A percentile compares a stretch with the other conserved stretches of the same genome.
These are phyloP conservation scores for Amaurobius ferox DNA, from an alignment of 2,888 invertebrate genomes.

Conservation along the genomic window DNA sequence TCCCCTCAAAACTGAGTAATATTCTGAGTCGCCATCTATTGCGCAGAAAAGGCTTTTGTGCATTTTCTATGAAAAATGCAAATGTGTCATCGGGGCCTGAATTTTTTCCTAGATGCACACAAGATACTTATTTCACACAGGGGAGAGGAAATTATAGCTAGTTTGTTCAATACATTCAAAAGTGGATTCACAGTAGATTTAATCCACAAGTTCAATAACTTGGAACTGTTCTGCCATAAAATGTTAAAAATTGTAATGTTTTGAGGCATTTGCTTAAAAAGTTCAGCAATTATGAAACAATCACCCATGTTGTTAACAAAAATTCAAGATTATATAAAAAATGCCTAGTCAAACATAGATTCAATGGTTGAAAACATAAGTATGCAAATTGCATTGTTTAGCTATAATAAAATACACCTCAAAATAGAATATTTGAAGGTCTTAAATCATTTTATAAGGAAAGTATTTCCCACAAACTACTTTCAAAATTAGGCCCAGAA, in stretches of 20 bases:
- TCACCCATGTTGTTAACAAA: too few species aligned
- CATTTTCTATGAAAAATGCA: conserved; percentile 56
- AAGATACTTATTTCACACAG: too few species aligned
- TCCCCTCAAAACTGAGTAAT: conserved; percentile 71
- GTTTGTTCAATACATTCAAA: neutral
- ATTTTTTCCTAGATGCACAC: neutral
- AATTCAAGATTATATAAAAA: neutral
- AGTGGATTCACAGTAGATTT: neutral
- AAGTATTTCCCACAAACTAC: too few species aligned
- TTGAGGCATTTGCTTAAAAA: too few species aligned
- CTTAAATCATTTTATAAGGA: too few species aligned
- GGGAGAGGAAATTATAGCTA: neutral
- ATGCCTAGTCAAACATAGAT: too few species aligned
- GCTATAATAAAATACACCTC: too few species aligned
- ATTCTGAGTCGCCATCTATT: conserved; percentile 21
- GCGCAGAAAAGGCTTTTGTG: neutral
- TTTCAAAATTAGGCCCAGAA: conserved; percentile 33
- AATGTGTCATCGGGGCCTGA: conserved; percentile 42
- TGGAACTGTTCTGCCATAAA: neutral
- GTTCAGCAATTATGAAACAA: too few species aligned
- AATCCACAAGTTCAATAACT: neutral
- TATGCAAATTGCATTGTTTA: too few species aligned
- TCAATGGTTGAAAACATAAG: too few species aligned
- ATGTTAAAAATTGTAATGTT: neutral
- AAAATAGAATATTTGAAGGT: too few species aligned